Conservation (phyloP, 2,888 invertebrate genomes). For the Xestobium rufovillosum region DNA sequence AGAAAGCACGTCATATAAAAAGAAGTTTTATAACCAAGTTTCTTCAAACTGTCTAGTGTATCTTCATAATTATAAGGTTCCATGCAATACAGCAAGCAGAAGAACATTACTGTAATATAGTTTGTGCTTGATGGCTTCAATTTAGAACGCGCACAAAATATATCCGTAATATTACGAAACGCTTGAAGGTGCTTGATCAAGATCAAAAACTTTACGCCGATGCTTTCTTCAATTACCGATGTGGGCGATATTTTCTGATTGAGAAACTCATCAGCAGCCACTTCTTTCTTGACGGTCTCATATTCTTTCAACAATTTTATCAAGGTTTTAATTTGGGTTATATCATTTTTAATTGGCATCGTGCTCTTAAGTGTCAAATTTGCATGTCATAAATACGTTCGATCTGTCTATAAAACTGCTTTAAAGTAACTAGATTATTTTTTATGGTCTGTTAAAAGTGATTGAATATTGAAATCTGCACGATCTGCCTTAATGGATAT, state of each 20-base stretch:
- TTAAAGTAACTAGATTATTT: no score
- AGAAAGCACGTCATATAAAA: constrained; percentile 37
- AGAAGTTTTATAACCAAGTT: no score
- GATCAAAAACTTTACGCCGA: constrained; percentile 23
- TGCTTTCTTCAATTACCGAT: constrained; percentile 14
- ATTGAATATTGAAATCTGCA: no score
- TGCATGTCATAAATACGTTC: no score
- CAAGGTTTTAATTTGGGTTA: constrained; percentile 18
- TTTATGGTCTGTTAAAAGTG: no score
- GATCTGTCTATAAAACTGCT: no score
- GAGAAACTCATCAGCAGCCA: constrained; percentile 28
- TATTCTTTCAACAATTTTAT: constrained; percentile 26
- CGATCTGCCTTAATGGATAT: no score
- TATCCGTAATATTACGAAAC: constrained; percentile 23
- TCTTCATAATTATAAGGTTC: constrained; percentile 26
- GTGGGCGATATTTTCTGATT: constrained; percentile 16
- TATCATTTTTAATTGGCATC: no score
- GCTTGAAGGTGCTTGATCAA: constrained; percentile 29
- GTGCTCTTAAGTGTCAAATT: no score
- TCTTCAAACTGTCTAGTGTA: constrained; percentile 24
- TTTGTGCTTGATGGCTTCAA: constrained; percentile 23
- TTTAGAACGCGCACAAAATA: constrained; percentile 23
- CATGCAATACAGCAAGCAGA: constrained; percentile 32
- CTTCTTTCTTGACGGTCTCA: constrained; percentile 14
- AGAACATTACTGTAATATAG: constrained; percentile 24